Percentiles rank a stretch among this genome's conserved stretches.
Conservation (phyloP, 2,888 invertebrate species). For the Balanococcus diminutus region DNA sequence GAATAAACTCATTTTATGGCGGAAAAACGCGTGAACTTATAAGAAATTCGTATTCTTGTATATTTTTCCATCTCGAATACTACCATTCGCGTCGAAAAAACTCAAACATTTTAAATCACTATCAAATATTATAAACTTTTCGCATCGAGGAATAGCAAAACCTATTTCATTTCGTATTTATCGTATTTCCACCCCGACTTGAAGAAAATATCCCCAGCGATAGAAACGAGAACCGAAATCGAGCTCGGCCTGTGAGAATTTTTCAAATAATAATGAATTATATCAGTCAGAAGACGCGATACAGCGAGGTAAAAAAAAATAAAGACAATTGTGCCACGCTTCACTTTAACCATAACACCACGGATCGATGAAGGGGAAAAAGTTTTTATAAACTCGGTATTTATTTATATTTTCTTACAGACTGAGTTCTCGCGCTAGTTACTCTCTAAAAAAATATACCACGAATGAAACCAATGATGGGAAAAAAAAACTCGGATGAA, state of each 20-base stretch:
- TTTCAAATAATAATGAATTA: conserved; percentile 32
- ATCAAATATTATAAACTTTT: conserved; percentile 9
- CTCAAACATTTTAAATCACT: conserved; percentile 16
- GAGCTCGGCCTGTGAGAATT: neutral
- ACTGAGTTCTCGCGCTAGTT: neutral
- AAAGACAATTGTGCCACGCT: neutral
- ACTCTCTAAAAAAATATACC: neutral
- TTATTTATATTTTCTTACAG: neutral
- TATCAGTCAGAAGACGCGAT: neutral
- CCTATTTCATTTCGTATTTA: neutral
- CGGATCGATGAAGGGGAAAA: conserved; percentile 29
- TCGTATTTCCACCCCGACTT: neutral
- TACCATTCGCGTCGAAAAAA: neutral
- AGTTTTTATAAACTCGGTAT: conserved; percentile 15
- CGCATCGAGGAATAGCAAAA: neutral
- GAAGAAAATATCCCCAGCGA: neutral
- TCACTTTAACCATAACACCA: neutral
- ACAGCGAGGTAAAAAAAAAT: neutral
- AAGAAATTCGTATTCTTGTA: neutral
- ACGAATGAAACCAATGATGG: neutral
- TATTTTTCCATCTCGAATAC: neutral
- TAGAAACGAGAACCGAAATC: neutral
- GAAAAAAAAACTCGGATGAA: neutral
- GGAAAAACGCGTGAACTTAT: neutral
- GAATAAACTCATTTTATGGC: neutral